These are phyloP conservation scores for Thyatira batis DNA, from an alignment of 2,888 invertebrate genomes.

Conservation along the genomic window DNA sequence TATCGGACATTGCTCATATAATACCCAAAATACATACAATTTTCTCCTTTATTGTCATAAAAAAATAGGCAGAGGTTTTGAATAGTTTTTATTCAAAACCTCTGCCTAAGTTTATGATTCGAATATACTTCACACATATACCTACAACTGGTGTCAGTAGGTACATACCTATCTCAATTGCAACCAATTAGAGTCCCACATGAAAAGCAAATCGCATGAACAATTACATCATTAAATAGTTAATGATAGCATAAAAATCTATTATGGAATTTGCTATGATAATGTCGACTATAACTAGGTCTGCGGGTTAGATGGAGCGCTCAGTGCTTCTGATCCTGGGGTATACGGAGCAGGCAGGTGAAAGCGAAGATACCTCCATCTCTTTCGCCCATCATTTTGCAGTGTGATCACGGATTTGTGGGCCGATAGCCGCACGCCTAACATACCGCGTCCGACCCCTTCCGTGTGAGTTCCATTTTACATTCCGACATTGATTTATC, in stretches of 20 bases:
- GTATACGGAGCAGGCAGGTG: slow-evolving; percentile 66
- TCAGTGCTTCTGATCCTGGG: slow-evolving; percentile 39
- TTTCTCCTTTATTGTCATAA: too few relatives aligned
- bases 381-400: slow-evolving; percentile 34
- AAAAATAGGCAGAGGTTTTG: too few relatives aligned
- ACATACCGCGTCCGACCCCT: background rate
- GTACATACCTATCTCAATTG: background rate
- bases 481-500: slow-evolving; percentile 1
- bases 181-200: slow-evolving; percentile 63
- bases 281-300: slow-evolving; percentile 53
- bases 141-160: background rate
- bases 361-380: slow-evolving; percentile 69
- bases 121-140: background rate
- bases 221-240: slow-evolving; percentile 65
- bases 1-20: too few relatives aligned
- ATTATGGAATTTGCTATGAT: slow-evolving; percentile 64
- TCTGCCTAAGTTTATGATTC: background rate
- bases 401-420: slow-evolving; percentile 26
- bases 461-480: slow-evolving; percentile 3
- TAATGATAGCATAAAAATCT: slow-evolving; percentile 59
- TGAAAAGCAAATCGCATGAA: slow-evolving; percentile 52
- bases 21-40: too few relatives aligned
- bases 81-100: too few relatives aligned
- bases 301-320: slow-evolving; percentile 53
- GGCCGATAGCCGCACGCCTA: slow-evolving; percentile 22